phyloP scores from a whole-genome alignment of 2,797 vertebrate species.

The Spinus olivaceus region DNA sequence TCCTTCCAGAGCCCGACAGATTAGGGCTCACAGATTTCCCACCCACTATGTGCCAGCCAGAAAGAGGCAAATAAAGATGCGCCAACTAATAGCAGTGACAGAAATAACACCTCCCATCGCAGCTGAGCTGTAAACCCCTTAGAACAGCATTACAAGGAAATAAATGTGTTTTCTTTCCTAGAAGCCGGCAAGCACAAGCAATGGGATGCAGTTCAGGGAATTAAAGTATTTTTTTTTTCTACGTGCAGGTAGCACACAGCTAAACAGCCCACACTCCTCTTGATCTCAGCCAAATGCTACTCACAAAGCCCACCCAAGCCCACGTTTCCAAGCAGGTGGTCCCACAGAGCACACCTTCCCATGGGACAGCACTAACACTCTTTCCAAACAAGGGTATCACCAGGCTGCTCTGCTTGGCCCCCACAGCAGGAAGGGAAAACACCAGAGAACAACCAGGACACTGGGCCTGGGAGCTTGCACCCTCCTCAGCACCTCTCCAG shows the following conservation, averaged over 20 bases:
- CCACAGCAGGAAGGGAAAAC: background rate
- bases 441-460: background rate
- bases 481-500: background rate
- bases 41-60: background rate
- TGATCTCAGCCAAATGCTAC: background rate
- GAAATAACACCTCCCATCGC: background rate
- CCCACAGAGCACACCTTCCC: background rate
- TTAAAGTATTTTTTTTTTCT: background rate
- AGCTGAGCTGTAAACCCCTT: background rate
- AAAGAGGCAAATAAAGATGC: background rate
- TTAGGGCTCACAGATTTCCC: background rate
- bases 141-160: background rate
- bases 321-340: background rate
- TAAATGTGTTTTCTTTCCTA: background rate
- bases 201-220: background rate
- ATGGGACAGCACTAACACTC: background rate
- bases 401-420: background rate
- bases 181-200: conserved; percentile 2
- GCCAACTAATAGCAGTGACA: background rate
- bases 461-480: fast-evolving
- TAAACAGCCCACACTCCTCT: background rate
- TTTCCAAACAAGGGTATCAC: background rate
- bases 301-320: background rate
- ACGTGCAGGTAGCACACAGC: background rate
- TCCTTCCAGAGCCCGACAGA: background rate